A percentile compares a stretch with the other conserved stretches of the same genome.
These are phyloP conservation scores for Ceyx erithaca DNA, from an alignment of 2,797 vertebrate species.

Conservation along the genomic window DNA sequence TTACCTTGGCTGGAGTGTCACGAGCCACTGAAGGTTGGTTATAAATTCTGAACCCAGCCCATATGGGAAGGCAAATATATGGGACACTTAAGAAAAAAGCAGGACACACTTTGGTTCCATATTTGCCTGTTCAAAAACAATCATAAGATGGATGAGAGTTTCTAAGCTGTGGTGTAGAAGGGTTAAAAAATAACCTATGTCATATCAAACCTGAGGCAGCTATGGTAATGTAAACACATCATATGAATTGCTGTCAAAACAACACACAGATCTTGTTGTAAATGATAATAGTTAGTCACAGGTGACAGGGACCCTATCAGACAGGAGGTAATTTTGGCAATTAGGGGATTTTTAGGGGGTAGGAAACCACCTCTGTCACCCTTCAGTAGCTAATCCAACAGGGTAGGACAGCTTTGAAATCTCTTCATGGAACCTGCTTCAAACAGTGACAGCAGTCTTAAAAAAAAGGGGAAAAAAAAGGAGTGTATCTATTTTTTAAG, in stretches of 20 bases:
- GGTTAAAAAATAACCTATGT: not conserved
- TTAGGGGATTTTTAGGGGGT: not conserved
- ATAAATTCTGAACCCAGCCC: constrained; percentile 90
- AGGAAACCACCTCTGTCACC: not conserved
- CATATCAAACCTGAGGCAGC: not conserved
- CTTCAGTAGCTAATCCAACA: not conserved
- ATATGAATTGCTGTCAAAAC: not conserved
- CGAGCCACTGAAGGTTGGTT: constrained; percentile 79
- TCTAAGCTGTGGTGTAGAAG: not conserved
- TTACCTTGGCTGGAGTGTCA: constrained; percentile 79
- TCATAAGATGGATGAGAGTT: not conserved
- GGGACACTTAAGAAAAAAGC: constrained; percentile 85
- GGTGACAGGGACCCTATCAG: not conserved
- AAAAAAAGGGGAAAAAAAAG: not conserved
- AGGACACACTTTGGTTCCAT: constrained; percentile 83
- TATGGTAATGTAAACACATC: not conserved
- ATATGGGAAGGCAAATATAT: constrained; percentile 87
- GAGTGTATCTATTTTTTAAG: not conserved
- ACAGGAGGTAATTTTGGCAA: not conserved
- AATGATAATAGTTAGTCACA: not conserved
- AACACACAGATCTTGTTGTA: not conserved
- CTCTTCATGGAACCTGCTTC: not conserved
- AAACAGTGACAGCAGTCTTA: not conserved
- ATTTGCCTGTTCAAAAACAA: constrained; percentile 85
- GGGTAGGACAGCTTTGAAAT: not conserved